Percentiles rank a stretch among this genome's conserved stretches.
Conservation (phyloP, 2,113 vertebrate genomes). For the Herpailurus yagouaroundi region DNA sequence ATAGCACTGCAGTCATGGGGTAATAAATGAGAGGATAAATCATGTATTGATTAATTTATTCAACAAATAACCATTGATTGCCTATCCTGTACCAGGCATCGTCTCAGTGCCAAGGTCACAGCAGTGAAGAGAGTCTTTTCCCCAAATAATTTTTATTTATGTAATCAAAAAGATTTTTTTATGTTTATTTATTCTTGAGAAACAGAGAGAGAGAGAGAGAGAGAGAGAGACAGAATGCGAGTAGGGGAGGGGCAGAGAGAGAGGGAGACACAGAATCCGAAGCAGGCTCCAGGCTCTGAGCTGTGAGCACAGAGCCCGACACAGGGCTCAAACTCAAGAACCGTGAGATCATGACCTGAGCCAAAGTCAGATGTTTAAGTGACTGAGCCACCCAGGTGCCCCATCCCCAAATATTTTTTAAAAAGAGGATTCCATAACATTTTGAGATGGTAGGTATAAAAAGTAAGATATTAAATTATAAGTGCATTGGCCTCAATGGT, state of each 20-base stretch:
- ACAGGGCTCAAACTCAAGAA: no score
- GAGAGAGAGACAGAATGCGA: no score
- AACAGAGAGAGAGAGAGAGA: no score
- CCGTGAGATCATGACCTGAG: no score
- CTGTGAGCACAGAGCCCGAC: no score
- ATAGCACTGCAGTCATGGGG: background rate
- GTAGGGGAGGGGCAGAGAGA: no score
- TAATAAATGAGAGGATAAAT: background rate
- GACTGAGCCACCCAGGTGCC: no score
- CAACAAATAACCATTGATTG: background rate
- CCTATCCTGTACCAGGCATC: background rate
- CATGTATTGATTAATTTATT: background rate
- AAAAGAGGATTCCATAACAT: background rate
- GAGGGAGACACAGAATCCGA: no score
- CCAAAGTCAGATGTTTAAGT: no score
- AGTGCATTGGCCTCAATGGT: background rate
- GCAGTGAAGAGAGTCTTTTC: background rate
- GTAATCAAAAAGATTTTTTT: no score
- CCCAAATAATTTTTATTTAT: conserved; percentile 5
- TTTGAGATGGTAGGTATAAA: background rate
- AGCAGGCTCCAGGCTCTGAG: no score
- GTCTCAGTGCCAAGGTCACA: background rate
- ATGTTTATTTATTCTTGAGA: no score
- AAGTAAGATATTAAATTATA: background rate
- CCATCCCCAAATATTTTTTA: background rate